Evolutionary conservation across 1,140 invertebrate genomes (phyloP).

Genomic region (Ganaspis sp.): DNA sequence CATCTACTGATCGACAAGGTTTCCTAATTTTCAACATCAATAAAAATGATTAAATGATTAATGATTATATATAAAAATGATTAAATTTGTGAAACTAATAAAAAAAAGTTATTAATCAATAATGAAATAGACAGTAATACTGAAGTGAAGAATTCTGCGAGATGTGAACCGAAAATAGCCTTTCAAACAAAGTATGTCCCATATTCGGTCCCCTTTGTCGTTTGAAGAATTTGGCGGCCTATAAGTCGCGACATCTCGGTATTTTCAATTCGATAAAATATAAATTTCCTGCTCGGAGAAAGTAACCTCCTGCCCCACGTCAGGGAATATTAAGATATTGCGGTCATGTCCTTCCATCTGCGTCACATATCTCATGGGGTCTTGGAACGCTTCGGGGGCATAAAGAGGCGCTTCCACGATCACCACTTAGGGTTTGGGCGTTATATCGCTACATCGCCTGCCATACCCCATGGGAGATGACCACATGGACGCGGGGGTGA

Average conservation of each 20-base stretch:
- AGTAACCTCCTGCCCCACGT: slow-evolving; percentile 29
- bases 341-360: slow-evolving; percentile 58
- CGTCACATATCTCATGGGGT: slow-evolving; percentile 53
- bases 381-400: slow-evolving; percentile 39
- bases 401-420: slow-evolving; percentile 57
- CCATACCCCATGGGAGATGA: slow-evolving; percentile 54
- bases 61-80: no score
- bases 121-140: no score
- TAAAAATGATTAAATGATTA: no score
- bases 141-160: no score
- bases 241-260: slow-evolving; percentile 3
- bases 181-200: no score
- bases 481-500: slow-evolving; percentile 23
- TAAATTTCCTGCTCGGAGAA: slow-evolving; percentile 52
- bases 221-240: background rate
- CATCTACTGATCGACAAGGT: no score
- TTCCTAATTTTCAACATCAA: no score
- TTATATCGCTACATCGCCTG: slow-evolving; percentile 46
- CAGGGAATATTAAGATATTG: slow-evolving; percentile 61
- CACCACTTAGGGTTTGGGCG: slow-evolving; percentile 41
- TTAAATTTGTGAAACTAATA: no score
- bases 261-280: slow-evolving; percentile 56
- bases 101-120: no score
- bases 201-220: no score
- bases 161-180: no score